Evolutionary conservation across 92 coral and sea anemone genomes (phyloP).

Genomic region (Muricea muricata): DNA sequence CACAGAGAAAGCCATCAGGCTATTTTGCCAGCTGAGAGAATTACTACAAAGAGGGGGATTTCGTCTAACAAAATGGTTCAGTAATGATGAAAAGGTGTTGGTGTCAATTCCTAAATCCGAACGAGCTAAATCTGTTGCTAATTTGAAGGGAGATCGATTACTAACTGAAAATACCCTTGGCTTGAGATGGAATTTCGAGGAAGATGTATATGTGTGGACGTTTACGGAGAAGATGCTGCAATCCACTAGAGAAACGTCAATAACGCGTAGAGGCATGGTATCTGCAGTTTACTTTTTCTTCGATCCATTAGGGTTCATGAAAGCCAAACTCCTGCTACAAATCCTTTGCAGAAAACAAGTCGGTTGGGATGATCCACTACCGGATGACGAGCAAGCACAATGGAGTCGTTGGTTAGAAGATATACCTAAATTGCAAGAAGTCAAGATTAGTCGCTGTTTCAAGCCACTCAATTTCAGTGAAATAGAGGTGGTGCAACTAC

Average conservation of each 20-base stretch:
- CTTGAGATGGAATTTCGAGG: slow-evolving; percentile 25
- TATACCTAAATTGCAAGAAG: neutral
- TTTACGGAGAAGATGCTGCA: neutral
- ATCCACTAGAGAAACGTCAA: neutral
- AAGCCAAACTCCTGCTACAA: slow-evolving; percentile 59
- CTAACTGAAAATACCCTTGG: slow-evolving; percentile 46
- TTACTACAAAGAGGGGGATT: slow-evolving; percentile 55
- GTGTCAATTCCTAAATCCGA: slow-evolving; percentile 60
- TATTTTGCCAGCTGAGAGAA: slow-evolving; percentile 50
- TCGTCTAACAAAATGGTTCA: slow-evolving; percentile 59
- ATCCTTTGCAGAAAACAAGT: slow-evolving; percentile 16
- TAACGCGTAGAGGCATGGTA: slow-evolving; percentile 15
- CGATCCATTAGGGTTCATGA: slow-evolving; percentile 53
- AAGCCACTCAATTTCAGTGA: slow-evolving; percentile 1
- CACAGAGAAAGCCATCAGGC: slow-evolving; percentile 22
- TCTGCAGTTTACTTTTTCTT: slow-evolving; percentile 35
- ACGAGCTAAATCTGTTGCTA: slow-evolving; percentile 52
- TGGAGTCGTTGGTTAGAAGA: neutral
- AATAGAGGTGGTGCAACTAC: slow-evolving; percentile 44
- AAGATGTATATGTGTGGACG: slow-evolving; percentile 33
- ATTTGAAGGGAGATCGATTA: slow-evolving; percentile 43
- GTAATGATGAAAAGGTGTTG: slow-evolving; percentile 49
- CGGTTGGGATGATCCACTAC: neutral
- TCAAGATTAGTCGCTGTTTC: neutral
- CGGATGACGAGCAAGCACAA: neutral